Conservation (phyloP, 1,140 invertebrate genomes). For the Nymphalis io region DNA sequence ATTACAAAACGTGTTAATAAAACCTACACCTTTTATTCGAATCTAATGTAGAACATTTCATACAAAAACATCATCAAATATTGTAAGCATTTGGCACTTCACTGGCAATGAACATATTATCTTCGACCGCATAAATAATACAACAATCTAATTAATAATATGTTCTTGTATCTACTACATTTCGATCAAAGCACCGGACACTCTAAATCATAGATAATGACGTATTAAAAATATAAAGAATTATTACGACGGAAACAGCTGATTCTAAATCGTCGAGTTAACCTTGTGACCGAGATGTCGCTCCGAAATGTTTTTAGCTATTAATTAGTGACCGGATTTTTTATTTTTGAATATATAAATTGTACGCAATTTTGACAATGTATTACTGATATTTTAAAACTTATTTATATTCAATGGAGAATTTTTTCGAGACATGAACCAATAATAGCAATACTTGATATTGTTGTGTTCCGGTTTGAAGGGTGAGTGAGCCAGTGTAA, state of each 20-base stretch:
- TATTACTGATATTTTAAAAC: not conserved
- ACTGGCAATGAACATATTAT: conserved; percentile 16
- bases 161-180: conserved; percentile 9
- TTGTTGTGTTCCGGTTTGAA: too few relatives aligned
- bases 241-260: conserved; percentile 32
- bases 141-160: conserved; percentile 21
- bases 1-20: too few relatives aligned
- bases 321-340: conserved; percentile 10
- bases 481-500: too few relatives aligned
- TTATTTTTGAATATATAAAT: not conserved
- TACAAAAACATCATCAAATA: not conserved
- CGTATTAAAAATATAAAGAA: conserved; percentile 33
- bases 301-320: conserved; percentile 7
- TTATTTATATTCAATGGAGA: too few relatives aligned
- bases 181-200: conserved; percentile 41
- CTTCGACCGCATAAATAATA: conserved; percentile 28
- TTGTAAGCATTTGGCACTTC: not conserved
- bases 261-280: conserved; percentile 35
- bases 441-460: too few relatives aligned
- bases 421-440: too few relatives aligned
- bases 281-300: conserved; percentile 41
- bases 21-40: too few relatives aligned
- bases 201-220: conserved; percentile 41
- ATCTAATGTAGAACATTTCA: too few relatives aligned
- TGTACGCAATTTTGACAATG: not conserved